These are phyloP conservation scores for Caenorhabditis japonica DNA, from an alignment of 2,888 invertebrate genomes.

Conservation along the genomic window DNA sequence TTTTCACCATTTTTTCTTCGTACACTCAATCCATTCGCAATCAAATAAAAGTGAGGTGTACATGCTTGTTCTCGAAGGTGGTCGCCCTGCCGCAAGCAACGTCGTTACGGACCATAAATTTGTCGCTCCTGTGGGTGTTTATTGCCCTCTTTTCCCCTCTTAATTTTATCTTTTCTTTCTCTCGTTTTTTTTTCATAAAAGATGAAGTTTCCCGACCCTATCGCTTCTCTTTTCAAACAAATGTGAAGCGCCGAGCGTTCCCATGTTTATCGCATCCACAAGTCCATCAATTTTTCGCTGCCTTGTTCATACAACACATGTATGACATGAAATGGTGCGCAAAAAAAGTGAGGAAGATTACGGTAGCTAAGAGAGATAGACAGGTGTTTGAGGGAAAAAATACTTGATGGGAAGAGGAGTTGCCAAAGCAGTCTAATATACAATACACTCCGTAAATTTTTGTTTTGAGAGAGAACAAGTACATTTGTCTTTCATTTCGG, in stretches of 20 bases:
- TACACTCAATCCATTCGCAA: slow-evolving; percentile 39
- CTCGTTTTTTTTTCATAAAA: background rate
- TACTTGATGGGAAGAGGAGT: no score
- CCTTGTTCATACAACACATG: slow-evolving; percentile 35
- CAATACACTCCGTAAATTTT: no score
- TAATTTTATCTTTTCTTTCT: slow-evolving; percentile 25
- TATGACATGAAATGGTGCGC: no score
- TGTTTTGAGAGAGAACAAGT: no score
- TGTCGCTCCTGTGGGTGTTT: slow-evolving; percentile 38
- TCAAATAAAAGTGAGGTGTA: slow-evolving; percentile 42
- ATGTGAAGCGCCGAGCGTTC: slow-evolving; percentile 4
- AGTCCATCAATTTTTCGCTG: slow-evolving; percentile 37
- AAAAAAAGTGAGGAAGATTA: slow-evolving; percentile 1
- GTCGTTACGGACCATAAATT: slow-evolving; percentile 54
- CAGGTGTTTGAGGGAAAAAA: slow-evolving; percentile 11
- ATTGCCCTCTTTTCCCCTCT: slow-evolving; percentile 36
- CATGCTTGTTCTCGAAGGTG: slow-evolving; percentile 9
- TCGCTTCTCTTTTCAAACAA: slow-evolving; percentile 24
- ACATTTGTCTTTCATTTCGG: no score
- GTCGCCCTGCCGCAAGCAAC: slow-evolving; percentile 36
- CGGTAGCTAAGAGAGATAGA: slow-evolving; percentile 23
- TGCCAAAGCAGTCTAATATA: no score
- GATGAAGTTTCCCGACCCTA: background rate
- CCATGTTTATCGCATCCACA: slow-evolving; percentile 30
- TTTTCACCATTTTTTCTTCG: no score